Conservation (phyloP, 2,888 invertebrate genomes). For the Cantharis lateralis region DNA sequence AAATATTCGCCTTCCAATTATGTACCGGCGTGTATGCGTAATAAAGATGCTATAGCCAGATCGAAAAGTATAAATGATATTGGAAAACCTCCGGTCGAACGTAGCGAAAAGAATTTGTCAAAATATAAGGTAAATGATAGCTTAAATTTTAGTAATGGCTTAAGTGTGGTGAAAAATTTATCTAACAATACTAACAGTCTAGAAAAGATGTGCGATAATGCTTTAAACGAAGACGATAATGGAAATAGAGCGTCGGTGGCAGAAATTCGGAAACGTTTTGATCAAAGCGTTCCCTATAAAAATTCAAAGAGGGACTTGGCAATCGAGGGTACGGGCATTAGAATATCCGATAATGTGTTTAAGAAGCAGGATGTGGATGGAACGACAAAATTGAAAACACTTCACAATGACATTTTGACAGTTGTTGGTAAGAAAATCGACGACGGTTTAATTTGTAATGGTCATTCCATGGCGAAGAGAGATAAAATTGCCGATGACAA, state of each 20-base stretch:
- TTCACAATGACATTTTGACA: constrained; percentile 5
- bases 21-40: constrained; percentile 60
- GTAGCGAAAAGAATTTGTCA: constrained; percentile 48
- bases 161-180: constrained; percentile 46
- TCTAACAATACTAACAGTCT: constrained; percentile 53
- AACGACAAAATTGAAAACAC: constrained; percentile 4
- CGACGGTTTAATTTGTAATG: not conserved
- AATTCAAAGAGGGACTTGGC: constrained; percentile 12
- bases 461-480: constrained; percentile 2
- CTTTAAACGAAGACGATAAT: constrained; percentile 60
- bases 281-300: constrained; percentile 45
- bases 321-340: constrained; percentile 26
- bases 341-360: constrained; percentile 37
- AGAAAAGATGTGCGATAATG: constrained; percentile 49
- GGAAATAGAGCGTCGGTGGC: constrained; percentile 64
- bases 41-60: constrained; percentile 50
- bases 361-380: constrained; percentile 36
- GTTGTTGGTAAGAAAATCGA: constrained; percentile 14
- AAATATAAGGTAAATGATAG: constrained; percentile 51
- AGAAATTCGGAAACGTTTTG: constrained; percentile 64
- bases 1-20: constrained; percentile 79
- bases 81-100: constrained; percentile 55
- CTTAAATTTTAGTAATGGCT: constrained; percentile 46
- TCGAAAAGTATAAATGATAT: constrained; percentile 67
- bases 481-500: constrained; percentile 9